Evolutionary conservation across 2,888 invertebrate genomes (phyloP).

Genomic region (Sinhomidia bicolor): DNA sequence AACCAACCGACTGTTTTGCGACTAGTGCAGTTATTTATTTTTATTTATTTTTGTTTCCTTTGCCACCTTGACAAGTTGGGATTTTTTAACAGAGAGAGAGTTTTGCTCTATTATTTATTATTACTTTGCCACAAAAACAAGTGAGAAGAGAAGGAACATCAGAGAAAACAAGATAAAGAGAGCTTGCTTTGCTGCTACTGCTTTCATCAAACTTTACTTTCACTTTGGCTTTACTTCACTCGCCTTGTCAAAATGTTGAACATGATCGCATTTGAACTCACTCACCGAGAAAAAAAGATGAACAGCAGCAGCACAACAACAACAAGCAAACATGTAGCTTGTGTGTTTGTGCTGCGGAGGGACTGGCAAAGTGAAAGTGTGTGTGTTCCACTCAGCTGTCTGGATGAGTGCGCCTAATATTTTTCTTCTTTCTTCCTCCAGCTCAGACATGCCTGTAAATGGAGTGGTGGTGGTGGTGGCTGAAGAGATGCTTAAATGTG

Average conservation of each 20-base stretch:
- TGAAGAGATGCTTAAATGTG: not conserved
- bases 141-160: not conserved
- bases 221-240: not conserved
- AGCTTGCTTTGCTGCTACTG: not conserved
- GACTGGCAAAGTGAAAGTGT: not conserved
- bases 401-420: too few relatives aligned
- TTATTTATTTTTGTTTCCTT: too few relatives aligned
- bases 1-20: too few relatives aligned
- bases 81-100: too few relatives aligned
- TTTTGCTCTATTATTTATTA: not conserved
- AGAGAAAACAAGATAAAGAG: not conserved
- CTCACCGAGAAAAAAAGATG: conserved; percentile 24
- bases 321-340: too few relatives aligned
- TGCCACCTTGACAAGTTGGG: too few relatives aligned
- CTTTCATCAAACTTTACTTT: conserved; percentile 10
- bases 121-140: not conserved
- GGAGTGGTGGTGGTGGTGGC: not conserved
- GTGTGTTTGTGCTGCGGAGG: too few relatives aligned
- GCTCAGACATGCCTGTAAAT: too few relatives aligned
- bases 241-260: conserved; percentile 12
- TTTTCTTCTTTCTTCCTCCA: too few relatives aligned
- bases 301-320: not conserved
- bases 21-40: too few relatives aligned
- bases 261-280: conserved; percentile 25
- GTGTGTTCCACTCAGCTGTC: too few relatives aligned